Conservation (phyloP, 1,140 invertebrate genomes). For the Bacillus rossius region DNA sequence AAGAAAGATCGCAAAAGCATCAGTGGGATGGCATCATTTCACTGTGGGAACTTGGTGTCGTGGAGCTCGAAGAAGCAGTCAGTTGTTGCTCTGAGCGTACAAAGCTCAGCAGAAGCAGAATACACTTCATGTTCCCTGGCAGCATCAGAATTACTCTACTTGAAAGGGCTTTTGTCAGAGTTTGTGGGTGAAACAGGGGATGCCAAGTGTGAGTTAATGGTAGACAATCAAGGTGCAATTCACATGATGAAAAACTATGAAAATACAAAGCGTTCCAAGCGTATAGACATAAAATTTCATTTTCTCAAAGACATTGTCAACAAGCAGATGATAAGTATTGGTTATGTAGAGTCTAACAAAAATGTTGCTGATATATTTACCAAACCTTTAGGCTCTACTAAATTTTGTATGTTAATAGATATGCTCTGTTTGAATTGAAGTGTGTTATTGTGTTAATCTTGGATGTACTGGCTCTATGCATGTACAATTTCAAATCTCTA, state of each 20-base stretch:
- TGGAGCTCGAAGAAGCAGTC: no score
- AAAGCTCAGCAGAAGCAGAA: not conserved
- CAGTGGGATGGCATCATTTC: no score
- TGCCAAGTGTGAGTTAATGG: not conserved
- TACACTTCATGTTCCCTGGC: not conserved
- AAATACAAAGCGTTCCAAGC: not conserved
- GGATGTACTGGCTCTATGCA: no score
- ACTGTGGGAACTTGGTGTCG: no score
- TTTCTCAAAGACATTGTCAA: not conserved
- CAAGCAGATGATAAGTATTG: not conserved
- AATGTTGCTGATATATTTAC: not conserved
- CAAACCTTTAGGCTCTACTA: not conserved
- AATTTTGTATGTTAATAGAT: not conserved
- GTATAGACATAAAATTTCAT: not conserved
- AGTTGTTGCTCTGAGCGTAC: not conserved
- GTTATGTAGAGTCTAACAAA: not conserved
- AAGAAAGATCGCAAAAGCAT: no score
- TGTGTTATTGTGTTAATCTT: no score
- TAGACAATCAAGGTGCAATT: not conserved
- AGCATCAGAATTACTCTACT: not conserved
- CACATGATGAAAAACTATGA: not conserved
- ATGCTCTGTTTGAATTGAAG: no score
- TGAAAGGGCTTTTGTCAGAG: not conserved
- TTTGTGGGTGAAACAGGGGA: not conserved
- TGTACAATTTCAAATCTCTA: no score